Evolutionary conservation across 2,888 invertebrate genomes (phyloP), one percentile per base, ranked within the genome.

Genomic region (Conus canariensis): DNA sequence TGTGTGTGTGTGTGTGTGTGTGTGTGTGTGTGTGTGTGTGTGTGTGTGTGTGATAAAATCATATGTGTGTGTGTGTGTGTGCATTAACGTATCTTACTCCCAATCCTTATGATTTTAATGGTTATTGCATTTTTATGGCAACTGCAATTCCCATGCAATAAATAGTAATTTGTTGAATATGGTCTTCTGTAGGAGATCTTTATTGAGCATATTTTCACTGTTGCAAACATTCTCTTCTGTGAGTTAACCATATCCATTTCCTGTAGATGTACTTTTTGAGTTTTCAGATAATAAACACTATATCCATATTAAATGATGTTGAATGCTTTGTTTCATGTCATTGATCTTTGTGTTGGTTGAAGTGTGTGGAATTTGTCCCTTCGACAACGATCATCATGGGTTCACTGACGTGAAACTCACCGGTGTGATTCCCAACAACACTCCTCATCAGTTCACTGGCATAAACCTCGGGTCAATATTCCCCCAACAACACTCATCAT

Each of bases 231-330:
- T 56, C 9, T 58, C 8, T 58, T 58, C 1, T 83, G 22, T 19
- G n/a, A 58, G 22, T 9, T 83, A 82, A 59, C 25, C 83, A 59
- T 83, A 58, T 56, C 83, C 58, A 83, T 58, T 58, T 58, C n/a
- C 3, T n/a, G n/a, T 83, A 83, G 83, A 58, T 83, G 12, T 58
- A n/a, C 19, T 83, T 80, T 30, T 30, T 80, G 30, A n/a, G n/a
- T 45, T 80, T 80, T 80, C 45, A 83, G 19, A 83, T 22, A 22
- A 83, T 83, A 58, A 83, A 58, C 22, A 30, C 22, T 83, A 83
- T 83, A 83, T 30, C 80, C 80, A 80, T 80, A 80, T 14, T 80
- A 80, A 80, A 74, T 22, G 10, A 74, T 10, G 45, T 74, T 74
- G 74, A 45, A n/a, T 74, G 74, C 74, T 10, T n/a, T 74, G n/a